Evolutionary conservation across 2,888 invertebrate species (phyloP).

Genomic region (Parnassius smintheus): DNA sequence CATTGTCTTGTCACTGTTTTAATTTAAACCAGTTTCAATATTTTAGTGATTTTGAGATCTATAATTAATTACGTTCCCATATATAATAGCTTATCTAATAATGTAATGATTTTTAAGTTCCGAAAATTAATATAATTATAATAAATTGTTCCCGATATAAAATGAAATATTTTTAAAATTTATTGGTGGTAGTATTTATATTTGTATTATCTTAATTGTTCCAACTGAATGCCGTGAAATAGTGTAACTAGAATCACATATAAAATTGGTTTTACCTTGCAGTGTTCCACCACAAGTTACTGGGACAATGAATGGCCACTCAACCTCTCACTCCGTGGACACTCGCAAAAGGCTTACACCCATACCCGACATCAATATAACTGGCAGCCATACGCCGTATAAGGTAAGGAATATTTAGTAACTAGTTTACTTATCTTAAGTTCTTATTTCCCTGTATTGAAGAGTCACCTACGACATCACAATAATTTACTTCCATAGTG

Average conservation of each 20-base stretch:
- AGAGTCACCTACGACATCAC: too few species aligned
- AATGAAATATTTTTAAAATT: too few species aligned
- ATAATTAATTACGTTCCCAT: too few species aligned
- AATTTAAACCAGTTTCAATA: neutral
- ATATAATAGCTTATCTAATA: too few species aligned
- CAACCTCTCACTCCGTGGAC: constrained; percentile 70
- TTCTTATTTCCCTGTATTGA: too few species aligned
- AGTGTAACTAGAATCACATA: neutral
- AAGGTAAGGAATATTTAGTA: constrained; percentile 71
- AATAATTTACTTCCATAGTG: too few species aligned
- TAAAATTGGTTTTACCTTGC: constrained; percentile 34
- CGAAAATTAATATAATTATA: too few species aligned
- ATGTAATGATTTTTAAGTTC: too few species aligned
- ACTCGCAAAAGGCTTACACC: constrained; percentile 83
- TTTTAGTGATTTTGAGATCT: too few species aligned
- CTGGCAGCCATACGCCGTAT: constrained; percentile 86
- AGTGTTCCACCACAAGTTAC: constrained; percentile 68
- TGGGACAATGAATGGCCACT: constrained; percentile 74
- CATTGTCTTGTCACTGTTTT: constrained; percentile 64
- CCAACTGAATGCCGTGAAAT: neutral
- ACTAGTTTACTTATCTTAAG: neutral
- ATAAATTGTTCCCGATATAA: too few species aligned
- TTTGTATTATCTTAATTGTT: too few species aligned
- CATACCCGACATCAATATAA: constrained; percentile 85
- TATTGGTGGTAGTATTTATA: too few species aligned